phyloP scores from a whole-genome alignment of 1,140 invertebrate species.

The Temnothorax longispinosus region DNA sequence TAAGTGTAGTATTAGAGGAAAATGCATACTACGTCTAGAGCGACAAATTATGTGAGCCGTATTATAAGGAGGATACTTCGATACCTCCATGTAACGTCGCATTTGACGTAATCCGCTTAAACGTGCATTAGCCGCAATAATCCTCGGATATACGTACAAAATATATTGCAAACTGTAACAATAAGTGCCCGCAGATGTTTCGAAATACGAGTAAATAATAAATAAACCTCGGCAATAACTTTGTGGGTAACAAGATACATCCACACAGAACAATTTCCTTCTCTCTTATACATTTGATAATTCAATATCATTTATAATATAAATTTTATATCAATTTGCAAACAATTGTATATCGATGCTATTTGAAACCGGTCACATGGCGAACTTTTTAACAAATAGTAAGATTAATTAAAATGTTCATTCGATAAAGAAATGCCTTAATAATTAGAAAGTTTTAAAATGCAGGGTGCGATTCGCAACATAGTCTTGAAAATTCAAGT shows the following conservation, averaged over 20 bases:
- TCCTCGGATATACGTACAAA: constrained; percentile 33
- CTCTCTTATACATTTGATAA: background rate
- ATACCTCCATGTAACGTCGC: constrained; percentile 30
- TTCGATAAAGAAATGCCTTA: background rate
- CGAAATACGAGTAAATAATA: constrained; percentile 25
- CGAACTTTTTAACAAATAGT: background rate
- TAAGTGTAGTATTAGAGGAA: constrained; percentile 7
- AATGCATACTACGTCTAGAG: constrained; percentile 34
- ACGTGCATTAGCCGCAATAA: constrained; percentile 46
- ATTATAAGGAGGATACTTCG: constrained; percentile 8
- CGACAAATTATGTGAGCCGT: constrained; percentile 14
- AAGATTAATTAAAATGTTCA: background rate
- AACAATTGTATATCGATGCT: background rate
- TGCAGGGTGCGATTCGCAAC: background rate
- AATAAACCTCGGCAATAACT: background rate
- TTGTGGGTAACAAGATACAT: background rate
- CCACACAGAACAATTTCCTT: background rate
- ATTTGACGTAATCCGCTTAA: constrained; percentile 37
- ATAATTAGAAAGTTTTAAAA: background rate
- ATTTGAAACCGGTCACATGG: background rate
- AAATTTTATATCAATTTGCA: constrained; percentile 4
- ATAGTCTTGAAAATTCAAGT: background rate
- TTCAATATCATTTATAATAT: background rate
- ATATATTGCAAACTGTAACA: constrained; percentile 34
- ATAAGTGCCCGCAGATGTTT: constrained; percentile 33